Evolutionary conservation across 2,113 vertebrate genomes (phyloP), one percentile per base, ranked within the genome.

Genomic region (Phoenicopterus ruber): DNA sequence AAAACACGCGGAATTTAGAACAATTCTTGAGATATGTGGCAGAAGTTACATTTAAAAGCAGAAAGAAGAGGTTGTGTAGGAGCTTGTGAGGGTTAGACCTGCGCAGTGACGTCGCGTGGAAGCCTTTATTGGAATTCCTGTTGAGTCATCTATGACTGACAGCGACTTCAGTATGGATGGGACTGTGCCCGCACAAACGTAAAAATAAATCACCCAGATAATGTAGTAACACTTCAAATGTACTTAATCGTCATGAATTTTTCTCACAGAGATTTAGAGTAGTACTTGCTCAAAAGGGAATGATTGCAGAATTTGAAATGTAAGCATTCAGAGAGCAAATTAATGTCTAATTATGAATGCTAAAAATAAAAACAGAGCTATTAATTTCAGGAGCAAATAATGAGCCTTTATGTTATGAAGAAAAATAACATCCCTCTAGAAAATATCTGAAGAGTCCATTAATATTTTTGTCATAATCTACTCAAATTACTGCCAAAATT

Each of bases 351-450:
- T 94, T 95, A 91, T 81, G 50, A 95, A 87, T 70, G 93, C 88
- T 96, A 97, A 95, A 97, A 97, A 96, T 97, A 95, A 96, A 95
- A 94, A 62, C 81, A 96, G 61, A 96, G 57, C 61, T 94, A 95
- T 93, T 95, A 96, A 93, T 96, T 95, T 90, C 93, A 96, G 89
- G 24, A 86, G 62, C 65, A 95, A 94, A 93, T 90, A 10, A 95
- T 93, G 24, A 87, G 58, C 49, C 46, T 84, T 94, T 91, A 91
- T 49, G 36, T 72, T 91, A 82, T 38, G 32, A 84, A 91, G 85
- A 91, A 96, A 97, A 97, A 95, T 80, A 94, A 80, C 44, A 90
- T 34, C 42, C 38, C 70, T 77, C 66, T 83, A 95, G 83, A 96
- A 97, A 80, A 86, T 71, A 94, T 83, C 52, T 96, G 81, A 95